Percentiles rank a stretch among this genome's conserved stretches.
These are phyloP conservation scores for Pogonognathellus flavescens DNA, from an alignment of 1,140 invertebrate genomes.

Conservation along the genomic window DNA sequence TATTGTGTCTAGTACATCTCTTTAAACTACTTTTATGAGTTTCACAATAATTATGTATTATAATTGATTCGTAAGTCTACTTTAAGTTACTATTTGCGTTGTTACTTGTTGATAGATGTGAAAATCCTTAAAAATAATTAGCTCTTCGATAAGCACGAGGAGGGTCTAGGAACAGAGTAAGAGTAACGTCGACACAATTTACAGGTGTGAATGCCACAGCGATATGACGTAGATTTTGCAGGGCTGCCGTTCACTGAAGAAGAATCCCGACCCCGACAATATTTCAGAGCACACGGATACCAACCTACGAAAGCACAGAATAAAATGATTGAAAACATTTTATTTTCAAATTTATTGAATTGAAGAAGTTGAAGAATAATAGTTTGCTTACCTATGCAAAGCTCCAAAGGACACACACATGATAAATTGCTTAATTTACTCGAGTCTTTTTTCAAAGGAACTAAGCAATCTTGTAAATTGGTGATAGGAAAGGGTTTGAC, in stretches of 20 bases:
- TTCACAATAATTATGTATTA: no score
- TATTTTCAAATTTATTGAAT: no score
- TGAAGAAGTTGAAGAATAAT: neutral
- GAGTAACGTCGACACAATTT: conserved; percentile 88
- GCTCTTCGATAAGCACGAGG: conserved; percentile 78
- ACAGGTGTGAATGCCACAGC: conserved; percentile 96
- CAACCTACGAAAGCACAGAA: conserved; percentile 69
- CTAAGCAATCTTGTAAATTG: conserved; percentile 68
- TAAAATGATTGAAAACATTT: no score
- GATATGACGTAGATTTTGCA: conserved; percentile 79
- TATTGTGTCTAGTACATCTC: no score
- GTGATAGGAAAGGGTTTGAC: conserved; percentile 68
- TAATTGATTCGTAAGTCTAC: no score
- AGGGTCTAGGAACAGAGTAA: conserved; percentile 85
- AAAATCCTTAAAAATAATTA: neutral
- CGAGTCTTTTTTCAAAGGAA: conserved; percentile 60
- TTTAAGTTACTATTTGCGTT: no score
- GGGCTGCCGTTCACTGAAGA: conserved; percentile 71
- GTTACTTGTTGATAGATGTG: neutral
- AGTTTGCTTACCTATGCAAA: conserved; percentile 78
- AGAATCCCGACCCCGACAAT: conserved; percentile 84
- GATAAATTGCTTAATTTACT: conserved; percentile 70
- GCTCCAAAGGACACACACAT: conserved; percentile 84
- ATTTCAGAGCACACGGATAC: conserved; percentile 95
- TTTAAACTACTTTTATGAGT: no score